These are phyloP conservation scores for Anoplopoma fimbria DNA, from an alignment of 2,113 vertebrate genomes.

Conservation along the genomic window DNA sequence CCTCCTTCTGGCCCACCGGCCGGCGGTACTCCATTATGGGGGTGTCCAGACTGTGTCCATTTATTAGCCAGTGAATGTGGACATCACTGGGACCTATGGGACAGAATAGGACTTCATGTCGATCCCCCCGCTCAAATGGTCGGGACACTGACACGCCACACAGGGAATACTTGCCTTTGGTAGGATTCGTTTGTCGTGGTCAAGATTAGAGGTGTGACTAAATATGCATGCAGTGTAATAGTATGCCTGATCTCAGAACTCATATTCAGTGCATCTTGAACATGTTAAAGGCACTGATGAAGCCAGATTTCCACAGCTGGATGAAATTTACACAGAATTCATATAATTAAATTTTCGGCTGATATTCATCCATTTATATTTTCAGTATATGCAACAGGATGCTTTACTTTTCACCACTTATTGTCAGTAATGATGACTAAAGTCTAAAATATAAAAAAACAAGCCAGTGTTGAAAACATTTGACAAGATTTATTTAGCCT, in stretches of 20 bases:
- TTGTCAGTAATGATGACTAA: background rate
- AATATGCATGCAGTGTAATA: background rate
- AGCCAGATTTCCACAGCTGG: background rate
- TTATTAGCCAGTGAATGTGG: constrained; percentile 90
- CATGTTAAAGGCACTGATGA: background rate
- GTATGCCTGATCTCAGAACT: background rate
- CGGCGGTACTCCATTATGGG: constrained; percentile 82
- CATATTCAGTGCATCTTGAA: background rate
- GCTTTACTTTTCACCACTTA: background rate
- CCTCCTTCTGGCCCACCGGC: constrained; percentile 75
- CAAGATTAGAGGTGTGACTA: background rate
- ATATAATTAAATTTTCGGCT: background rate
- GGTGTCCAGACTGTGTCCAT: constrained; percentile 81
- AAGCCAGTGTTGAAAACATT: constrained; percentile 66
- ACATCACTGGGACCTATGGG: constrained; percentile 87
- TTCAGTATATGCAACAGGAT: background rate
- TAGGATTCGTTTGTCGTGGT: background rate
- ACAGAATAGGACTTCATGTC: constrained; percentile 70
- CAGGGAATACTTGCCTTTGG: constrained; percentile 38
- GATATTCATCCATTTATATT: background rate
- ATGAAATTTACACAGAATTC: background rate
- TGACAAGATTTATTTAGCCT: constrained; percentile 80
- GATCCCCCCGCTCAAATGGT: constrained; percentile 26
- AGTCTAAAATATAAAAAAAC: constrained; percentile 38
- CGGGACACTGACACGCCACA: constrained; percentile 2